Base-by-base conservation (phyloP, 2,888 invertebrate species). In the Glyphotaelius pellucidus region DNA sequence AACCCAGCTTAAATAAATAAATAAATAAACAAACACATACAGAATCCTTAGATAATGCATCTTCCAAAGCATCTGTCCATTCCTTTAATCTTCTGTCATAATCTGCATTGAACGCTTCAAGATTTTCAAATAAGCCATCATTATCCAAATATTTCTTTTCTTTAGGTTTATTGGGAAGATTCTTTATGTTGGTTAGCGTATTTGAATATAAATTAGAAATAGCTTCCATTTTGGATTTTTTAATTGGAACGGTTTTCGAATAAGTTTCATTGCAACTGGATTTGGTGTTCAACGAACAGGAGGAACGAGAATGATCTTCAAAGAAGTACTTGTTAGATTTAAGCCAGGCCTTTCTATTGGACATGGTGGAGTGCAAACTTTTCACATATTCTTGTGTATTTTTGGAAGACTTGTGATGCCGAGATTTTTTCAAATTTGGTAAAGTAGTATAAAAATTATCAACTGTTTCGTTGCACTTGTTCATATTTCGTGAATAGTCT, bases 401-500 rank as follows among this genome's bases (percentile, higher is more conserved):
- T 93, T 95, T 95, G 14, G 47, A 42, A 32, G 32, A 86, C 93
- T 94, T 94, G 93, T 94, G 93, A 2, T 94, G 94, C 7, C 95
- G 94, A 52, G 94, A 94, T 94, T 94, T 95, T 93, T 90, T 87
- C 32, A 87, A 32, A 90, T 93, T 93, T 67, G 93, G 93, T 80
- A 94, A 93, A 38, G 95, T 94, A 14, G 95, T 95, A 94, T 95
- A 95, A 94, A 96, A 95, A 93, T 96, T 95, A 91, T 95, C 94
- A 80, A 96, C 94, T 2, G 96, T 95, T 91, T 95, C 95, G 93
- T 96, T 96, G 96, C 96, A 96, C 94, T 96, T 95, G 90, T 95
- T 95, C 96, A 96, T 96, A 93, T 96, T 95, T 92, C 94, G 95
- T 94, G 95, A 95, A 93, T 96, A 96, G 94, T 96, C 96, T 91